Base-by-base conservation (phyloP, 2,888 invertebrate genomes). In the Amiota minor region DNA sequence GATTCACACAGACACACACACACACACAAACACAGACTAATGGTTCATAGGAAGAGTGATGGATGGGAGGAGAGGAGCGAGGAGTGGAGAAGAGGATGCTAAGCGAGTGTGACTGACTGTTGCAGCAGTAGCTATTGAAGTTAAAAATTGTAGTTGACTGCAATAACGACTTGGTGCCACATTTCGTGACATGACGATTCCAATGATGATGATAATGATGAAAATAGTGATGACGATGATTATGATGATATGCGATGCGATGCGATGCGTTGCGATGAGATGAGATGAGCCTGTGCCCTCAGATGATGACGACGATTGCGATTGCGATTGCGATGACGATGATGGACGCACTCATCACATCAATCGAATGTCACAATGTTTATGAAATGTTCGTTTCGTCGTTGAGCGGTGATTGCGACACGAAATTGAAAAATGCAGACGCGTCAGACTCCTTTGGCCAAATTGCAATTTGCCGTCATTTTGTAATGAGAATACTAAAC, bases 401-500 rank as follows among this genome's bases (percentile, higher is more conserved):
- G 9, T 11, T n/a, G 18, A 20, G 59, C 71, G 71, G 62, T 46
- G 49, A 71, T 59, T 50, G 45, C 56, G 62, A 71, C 62, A 64
- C 69, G 67, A 46, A 49, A 35, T 68, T 61, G 53, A 47, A 59
- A 56, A 67, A 55, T 35, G 35, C 74, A 61, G 49, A 61, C 61
- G 71, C 71, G 20, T 49, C 16, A 18, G 46, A 62, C 50, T 77
- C 80, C 72, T 75, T 79, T 83, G 76, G 81, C 84, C 82, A 85
- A 82, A 83, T 85, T 83, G 83, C 83, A 83, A 83, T 83, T 83
- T 83, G 83, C 83, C 83, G 85, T 85, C 85, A 83, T 83, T 83
- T 85, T 83, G 84, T 83, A 83, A 83, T 83, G 84, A 85, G 84
- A 81, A 68, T 23, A 68, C 67, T 68, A 68, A 68, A 68, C 62